These are phyloP conservation scores for Drosophila setifemur DNA, from an alignment of 1,140 invertebrate species.

Conservation along the genomic window DNA sequence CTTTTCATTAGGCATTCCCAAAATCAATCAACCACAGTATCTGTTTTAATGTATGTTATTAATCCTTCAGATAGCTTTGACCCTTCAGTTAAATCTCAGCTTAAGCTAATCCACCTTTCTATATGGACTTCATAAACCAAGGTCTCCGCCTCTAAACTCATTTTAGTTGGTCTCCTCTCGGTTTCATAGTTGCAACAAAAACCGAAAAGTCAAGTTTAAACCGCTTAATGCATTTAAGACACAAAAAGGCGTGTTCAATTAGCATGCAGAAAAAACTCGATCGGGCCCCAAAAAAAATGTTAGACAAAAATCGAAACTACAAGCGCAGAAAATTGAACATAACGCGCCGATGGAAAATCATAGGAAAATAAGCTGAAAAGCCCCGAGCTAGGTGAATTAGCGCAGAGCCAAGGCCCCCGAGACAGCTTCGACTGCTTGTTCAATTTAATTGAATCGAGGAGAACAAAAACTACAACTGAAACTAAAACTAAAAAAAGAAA, in stretches of 20 bases:
- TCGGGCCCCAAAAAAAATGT: constrained; percentile 37
- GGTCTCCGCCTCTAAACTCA: constrained; percentile 10
- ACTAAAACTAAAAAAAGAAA: constrained; percentile 21
- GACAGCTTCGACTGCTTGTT: constrained; percentile 59
- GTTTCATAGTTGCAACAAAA: constrained; percentile 6
- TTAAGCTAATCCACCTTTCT: constrained; percentile 6
- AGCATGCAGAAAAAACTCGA: constrained; percentile 65
- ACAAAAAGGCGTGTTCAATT: constrained; percentile 79
- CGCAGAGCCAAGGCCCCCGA: constrained; percentile 61
- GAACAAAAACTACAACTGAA: constrained; percentile 39
- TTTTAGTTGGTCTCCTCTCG: constrained; percentile 15
- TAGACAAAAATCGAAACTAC: constrained; percentile 47
- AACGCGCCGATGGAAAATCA: constrained; percentile 53
- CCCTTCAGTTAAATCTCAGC: constrained; percentile 5
- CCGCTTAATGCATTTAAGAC: constrained; percentile 63
- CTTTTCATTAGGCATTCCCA: neutral
- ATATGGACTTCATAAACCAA: constrained; percentile 2
- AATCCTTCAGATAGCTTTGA: constrained; percentile 24
- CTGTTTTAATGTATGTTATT: constrained; percentile 5
- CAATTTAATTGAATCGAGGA: constrained; percentile 72
- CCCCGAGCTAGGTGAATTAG: constrained; percentile 65
- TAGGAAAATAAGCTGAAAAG: constrained; percentile 35
- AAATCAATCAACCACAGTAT: neutral
- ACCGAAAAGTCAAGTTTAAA: constrained; percentile 70
- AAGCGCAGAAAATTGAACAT: constrained; percentile 75